Base-by-base conservation (phyloP, 2,888 invertebrate species). In the Campopleginae sp. region DNA sequence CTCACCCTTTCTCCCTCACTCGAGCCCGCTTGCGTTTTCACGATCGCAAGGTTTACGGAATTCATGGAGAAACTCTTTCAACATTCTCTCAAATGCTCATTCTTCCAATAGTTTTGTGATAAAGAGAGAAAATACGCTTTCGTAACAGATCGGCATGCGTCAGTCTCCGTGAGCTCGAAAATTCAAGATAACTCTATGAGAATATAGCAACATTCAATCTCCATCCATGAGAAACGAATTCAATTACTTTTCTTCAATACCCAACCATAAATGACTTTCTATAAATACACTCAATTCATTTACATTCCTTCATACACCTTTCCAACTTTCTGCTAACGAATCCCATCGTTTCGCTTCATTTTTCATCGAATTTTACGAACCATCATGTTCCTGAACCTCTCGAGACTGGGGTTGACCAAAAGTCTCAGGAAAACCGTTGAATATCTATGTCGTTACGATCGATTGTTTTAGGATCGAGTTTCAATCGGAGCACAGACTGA, bases 41-140 rank as follows among this genome's bases (percentile, higher is more conserved):
- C 48, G 6, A 17, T 71, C 10, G 27, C 19, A 33, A 51, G 38
- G 19, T 51, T 71, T 38, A 38, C 17, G 46, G 27, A 81, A 81
- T 58, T 54, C 65, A 33, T 70, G 54, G 42, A 58, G 63, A 76
- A 76, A 58, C 54, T 58, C 58, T 27, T 27, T 58, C 27, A 14
- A 58, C 58, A 27, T 58, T 58, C 58, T 1, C 58, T 27, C 58
- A 58, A 58, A 14, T 12, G 5, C 14, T 6, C 14, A 58, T 58
- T 27, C 58, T 58, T 58, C 14, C 58, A 58, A 58, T 58, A 58
- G 14, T 58, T 58, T 58, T 27, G 58, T 58, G 58, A 58, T 58
- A 58, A 58, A 58, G 58, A 58, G 58, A 58, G 58, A 58, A 58
- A 51, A 54, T 27, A 27, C n/a, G n/a, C 1, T 58, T 58, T 58